These are phyloP conservation scores for Shinisaurus crocodilurus DNA, from an alignment of 2,113 vertebrate species.

Conservation along the genomic window DNA sequence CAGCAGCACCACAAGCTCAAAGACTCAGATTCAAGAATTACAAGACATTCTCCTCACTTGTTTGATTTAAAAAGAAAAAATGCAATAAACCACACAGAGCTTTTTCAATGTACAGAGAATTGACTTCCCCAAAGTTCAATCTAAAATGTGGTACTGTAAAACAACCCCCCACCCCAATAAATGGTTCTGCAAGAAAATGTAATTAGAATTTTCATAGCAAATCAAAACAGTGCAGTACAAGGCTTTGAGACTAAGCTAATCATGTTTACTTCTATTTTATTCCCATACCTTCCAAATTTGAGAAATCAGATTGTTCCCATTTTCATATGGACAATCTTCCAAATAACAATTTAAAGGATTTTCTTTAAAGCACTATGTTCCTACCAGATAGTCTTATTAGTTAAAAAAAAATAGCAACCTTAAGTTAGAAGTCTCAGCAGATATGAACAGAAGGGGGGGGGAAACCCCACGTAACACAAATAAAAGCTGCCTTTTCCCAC, in stretches of 20 bases:
- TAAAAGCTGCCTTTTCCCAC: constrained; percentile 59
- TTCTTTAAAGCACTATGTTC: constrained; percentile 58
- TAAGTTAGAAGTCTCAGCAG: constrained; percentile 60
- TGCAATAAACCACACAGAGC: not conserved
- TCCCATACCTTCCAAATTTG: constrained; percentile 56
- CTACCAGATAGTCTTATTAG: constrained; percentile 48
- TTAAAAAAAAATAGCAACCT: constrained; percentile 58
- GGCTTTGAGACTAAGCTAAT: constrained; percentile 59
- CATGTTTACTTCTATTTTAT: constrained; percentile 57
- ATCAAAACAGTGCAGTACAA: constrained; percentile 64
- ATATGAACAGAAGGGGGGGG: constrained; percentile 42
- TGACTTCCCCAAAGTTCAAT: constrained; percentile 52
- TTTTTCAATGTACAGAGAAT: constrained; percentile 38
- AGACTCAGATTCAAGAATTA: constrained; percentile 44
- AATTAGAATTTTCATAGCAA: constrained; percentile 49
- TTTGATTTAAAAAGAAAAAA: constrained; percentile 44
- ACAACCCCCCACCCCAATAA: constrained; percentile 10
- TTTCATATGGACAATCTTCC: constrained; percentile 47
- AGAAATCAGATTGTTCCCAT: constrained; percentile 52
- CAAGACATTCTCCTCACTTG: constrained; percentile 42
- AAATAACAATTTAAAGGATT: constrained; percentile 17
- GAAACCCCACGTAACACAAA: constrained; percentile 66
- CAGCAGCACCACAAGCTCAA: constrained; percentile 15
- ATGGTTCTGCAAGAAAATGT: constrained; percentile 42
- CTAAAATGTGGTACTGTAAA: constrained; percentile 40